Percentiles rank a stretch among this genome's conserved stretches.
Conservation (phyloP, 92 coral and sea anemone species). For the Isaurus tuberculatus region DNA sequence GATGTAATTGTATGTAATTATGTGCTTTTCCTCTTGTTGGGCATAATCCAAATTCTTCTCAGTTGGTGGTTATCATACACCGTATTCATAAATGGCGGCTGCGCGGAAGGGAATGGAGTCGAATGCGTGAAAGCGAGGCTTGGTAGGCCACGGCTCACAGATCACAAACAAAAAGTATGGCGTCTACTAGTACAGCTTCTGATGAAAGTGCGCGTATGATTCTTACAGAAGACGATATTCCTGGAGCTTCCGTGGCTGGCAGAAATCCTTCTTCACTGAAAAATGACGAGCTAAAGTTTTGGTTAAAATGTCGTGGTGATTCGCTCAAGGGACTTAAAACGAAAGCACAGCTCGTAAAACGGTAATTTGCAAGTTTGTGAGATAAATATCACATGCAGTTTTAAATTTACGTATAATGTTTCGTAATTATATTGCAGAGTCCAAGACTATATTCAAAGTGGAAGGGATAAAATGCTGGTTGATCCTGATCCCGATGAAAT, state of each 20-base stretch:
- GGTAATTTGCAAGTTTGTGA: constrained; percentile 6
- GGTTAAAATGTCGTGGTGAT: constrained; percentile 27
- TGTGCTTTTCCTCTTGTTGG: no score
- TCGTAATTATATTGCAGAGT: constrained; percentile 2
- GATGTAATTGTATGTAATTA: no score
- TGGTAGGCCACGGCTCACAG: constrained; percentile 5
- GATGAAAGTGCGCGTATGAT: not conserved
- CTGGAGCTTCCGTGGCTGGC: constrained; percentile 35
- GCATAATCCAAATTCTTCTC: no score
- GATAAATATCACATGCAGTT: constrained; percentile 4
- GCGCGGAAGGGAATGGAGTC: not conserved
- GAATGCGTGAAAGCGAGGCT: constrained; percentile 7
- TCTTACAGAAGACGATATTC: constrained; percentile 39
- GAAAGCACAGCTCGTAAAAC: not conserved
- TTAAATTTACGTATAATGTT: not conserved
- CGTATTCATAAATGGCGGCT: not conserved
- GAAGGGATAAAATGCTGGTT: constrained; percentile 4
- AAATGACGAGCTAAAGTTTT: constrained; percentile 48
- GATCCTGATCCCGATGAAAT: constrained; percentile 19
- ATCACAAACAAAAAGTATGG: not conserved
- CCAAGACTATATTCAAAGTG: not conserved
- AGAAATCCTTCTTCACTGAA: constrained; percentile 27
- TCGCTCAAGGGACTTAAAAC: not conserved
- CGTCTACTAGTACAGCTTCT: not conserved
- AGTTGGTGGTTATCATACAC: no score